These are phyloP conservation scores for Sebastes melanostomus DNA, from an alignment of 2,797 vertebrate species.

Conservation along the genomic window DNA sequence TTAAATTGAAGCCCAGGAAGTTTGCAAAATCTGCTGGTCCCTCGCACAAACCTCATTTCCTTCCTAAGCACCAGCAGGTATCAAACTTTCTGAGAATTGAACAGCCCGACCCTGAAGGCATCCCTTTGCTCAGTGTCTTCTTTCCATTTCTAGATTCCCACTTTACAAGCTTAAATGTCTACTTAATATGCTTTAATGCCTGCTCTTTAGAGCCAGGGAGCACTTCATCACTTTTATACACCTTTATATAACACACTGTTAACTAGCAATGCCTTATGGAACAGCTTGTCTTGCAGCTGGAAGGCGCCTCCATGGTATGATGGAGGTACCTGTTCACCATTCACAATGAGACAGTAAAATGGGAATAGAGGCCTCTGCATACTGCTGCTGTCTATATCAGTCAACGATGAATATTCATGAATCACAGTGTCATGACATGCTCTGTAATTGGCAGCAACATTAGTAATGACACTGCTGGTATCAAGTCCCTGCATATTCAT, in stretches of 20 bases:
- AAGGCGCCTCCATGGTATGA: constrained; percentile 81
- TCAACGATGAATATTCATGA: constrained; percentile 87
- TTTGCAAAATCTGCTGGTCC: constrained; percentile 39
- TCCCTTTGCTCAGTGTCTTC: constrained; percentile 79
- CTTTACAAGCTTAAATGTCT: constrained; percentile 88
- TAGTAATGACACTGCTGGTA: constrained; percentile 87
- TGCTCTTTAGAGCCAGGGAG: constrained; percentile 85
- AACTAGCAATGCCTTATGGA: constrained; percentile 88
- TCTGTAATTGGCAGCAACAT: constrained; percentile 91
- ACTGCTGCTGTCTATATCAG: constrained; percentile 83
- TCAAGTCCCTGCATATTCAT: constrained; percentile 88
- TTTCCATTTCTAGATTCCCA: constrained; percentile 83
- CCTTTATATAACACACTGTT: constrained; percentile 91
- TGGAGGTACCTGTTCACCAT: constrained; percentile 86
- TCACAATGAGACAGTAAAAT: constrained; percentile 88
- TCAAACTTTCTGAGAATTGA: constrained; percentile 76
- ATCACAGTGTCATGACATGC: constrained; percentile 88
- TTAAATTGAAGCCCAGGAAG: constrained; percentile 15
- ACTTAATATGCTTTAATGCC: constrained; percentile 91
- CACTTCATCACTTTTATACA: constrained; percentile 89
- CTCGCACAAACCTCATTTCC: constrained; percentile 56
- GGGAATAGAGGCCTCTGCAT: constrained; percentile 79
- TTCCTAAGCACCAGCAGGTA: constrained; percentile 60
- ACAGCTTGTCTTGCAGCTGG: constrained; percentile 85
- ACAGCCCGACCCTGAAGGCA: constrained; percentile 76